Percentiles rank a stretch among this genome's conserved stretches.
These are phyloP conservation scores for Acrobasis repandana DNA, from an alignment of 2,888 invertebrate species.

Conservation along the genomic window DNA sequence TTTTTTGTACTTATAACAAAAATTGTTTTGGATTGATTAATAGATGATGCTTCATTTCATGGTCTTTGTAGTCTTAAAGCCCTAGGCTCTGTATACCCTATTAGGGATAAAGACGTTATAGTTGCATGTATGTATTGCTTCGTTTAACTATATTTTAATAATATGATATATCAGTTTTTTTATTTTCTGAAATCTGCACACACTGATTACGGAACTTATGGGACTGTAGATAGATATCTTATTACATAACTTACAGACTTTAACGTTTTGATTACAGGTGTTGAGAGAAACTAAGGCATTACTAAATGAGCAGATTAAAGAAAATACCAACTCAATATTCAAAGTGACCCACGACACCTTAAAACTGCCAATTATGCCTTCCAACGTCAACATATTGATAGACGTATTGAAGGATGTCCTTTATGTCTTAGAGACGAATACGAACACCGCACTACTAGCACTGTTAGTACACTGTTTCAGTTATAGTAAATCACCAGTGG, in stretches of 20 bases:
- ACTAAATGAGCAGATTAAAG: constrained; percentile 64
- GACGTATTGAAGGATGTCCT: constrained; percentile 84
- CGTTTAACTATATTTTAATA: too few relatives aligned
- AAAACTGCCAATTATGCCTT: constrained; percentile 69
- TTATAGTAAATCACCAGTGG: constrained; percentile 52
- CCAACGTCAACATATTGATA: constrained; percentile 79
- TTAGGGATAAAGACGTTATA: too few relatives aligned
- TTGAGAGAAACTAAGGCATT: constrained; percentile 77
- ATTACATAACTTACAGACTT: background rate
- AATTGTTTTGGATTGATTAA: too few relatives aligned
- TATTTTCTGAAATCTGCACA: too few relatives aligned
- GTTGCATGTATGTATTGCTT: too few relatives aligned
- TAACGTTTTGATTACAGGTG: constrained; percentile 59
- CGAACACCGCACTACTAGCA: constrained; percentile 85
- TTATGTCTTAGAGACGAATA: constrained; percentile 85
- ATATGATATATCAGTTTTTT: too few relatives aligned
- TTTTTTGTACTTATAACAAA: too few relatives aligned
- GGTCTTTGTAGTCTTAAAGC: too few relatives aligned
- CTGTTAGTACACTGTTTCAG: constrained; percentile 76
- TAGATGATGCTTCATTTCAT: too few relatives aligned
- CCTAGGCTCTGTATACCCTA: too few relatives aligned
- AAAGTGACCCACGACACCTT: constrained; percentile 59
- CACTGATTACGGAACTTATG: too few relatives aligned
- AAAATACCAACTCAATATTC: constrained; percentile 71
- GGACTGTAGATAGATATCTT: too few relatives aligned